Base-by-base conservation (phyloP, 2,113 vertebrate species). In the Colinus virginianus region DNA sequence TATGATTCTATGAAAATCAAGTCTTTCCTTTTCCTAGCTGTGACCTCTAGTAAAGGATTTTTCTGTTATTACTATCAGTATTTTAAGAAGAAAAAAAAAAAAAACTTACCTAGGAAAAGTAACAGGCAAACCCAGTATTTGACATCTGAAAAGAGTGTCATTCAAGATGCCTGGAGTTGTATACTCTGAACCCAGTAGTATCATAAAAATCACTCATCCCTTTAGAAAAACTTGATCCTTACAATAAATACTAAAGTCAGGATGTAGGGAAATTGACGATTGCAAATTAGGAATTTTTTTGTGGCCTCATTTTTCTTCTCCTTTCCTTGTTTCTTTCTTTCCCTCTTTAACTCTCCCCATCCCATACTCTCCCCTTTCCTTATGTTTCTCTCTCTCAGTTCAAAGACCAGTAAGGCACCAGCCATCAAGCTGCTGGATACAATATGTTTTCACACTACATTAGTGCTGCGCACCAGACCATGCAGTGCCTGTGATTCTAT, bases 371-470 rank as follows among this genome's bases (percentile, higher is more conserved):
- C 38, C 34, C 36, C 70, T 56, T 51, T 62, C 68, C 40, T 11
- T 40, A n/a, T 94, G 55, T 85, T 90, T 75, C 77, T 38, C 6
- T 75, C 36, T n/a, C 12, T 9, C n/a, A 82, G 36, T 81, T 88
- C 92, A 78, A 11, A 26, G 68, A 81, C 71, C 77, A 90, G 75
- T 55, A 78, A 93, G 64, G 43, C 32, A 48, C 69, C 81, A 90
- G 77, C 61, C 61, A 49, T 62, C 38, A 58, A 87, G 49, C 63
- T 2, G 3, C 62, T 75, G 66, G 78, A 91, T 76, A 74, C 70
- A 74, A 43, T 87, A 69, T 85, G 84, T 76, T 94, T 97, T 91
- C 87, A 86, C 88, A 94, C 61, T 51, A 90, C 67, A 42, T 94
- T 86, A 83, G 67, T 62, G 56, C 82, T 84, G 92, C 84, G 89